These are phyloP conservation scores for Hyperopisus bebe DNA, from an alignment of 2,113 vertebrate species.

Conservation along the genomic window DNA sequence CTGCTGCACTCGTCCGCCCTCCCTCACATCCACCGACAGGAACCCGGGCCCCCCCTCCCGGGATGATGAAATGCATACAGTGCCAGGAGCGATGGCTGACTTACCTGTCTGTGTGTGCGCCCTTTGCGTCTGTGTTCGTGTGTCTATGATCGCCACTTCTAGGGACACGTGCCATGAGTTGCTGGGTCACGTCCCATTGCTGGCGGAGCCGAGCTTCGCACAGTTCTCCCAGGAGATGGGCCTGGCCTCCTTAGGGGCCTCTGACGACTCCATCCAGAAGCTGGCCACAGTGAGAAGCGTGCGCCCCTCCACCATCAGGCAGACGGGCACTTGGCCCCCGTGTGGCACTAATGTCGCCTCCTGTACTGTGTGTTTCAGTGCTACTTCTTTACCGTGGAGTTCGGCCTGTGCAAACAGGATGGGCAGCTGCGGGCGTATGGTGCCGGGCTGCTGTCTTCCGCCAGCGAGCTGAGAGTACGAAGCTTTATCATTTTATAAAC, in stretches of 20 bases:
- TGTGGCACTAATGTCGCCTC: neutral
- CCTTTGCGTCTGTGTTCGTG: neutral
- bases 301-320: neutral
- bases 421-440: constrained; percentile 86
- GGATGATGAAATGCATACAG: neutral
- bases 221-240: constrained; percentile 99
- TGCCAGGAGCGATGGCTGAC: neutral
- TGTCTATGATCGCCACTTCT: neutral
- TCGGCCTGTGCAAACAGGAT: constrained; percentile 94
- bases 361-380: constrained; percentile 63
- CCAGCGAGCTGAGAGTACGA: constrained; percentile 90
- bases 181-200: constrained; percentile 89
- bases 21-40: neutral
- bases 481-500: neutral
- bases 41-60: neutral
- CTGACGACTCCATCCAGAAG: constrained; percentile 90
- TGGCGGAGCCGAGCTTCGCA: constrained; percentile 94
- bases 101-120: neutral
- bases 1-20: neutral
- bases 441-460: constrained; percentile 89
- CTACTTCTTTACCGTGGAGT: constrained; percentile 98
- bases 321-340: neutral
- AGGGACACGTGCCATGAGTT: constrained; percentile 97
- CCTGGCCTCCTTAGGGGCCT: constrained; percentile 86
- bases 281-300: constrained; percentile 79